phyloP scores from a whole-genome alignment of 2,113 vertebrate genomes.

The Carassius auratus region DNA sequence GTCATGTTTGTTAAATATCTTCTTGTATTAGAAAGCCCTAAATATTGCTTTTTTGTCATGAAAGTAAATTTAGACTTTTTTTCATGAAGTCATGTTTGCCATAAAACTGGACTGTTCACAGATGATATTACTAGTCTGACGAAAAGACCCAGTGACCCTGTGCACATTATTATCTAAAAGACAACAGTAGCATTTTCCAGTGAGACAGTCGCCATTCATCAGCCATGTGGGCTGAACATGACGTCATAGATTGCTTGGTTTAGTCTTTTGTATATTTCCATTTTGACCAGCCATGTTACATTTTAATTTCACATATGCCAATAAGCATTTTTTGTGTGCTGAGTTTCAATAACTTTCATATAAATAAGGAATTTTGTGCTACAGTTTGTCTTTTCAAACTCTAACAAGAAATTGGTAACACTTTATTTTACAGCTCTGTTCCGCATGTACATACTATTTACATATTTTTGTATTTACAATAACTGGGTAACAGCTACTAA shows the following conservation, averaged over 20 bases:
- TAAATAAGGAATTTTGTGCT: no score
- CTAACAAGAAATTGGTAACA: no score
- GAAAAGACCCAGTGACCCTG: not conserved
- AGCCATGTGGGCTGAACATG: not conserved
- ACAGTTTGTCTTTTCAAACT: no score
- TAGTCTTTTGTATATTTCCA: not conserved
- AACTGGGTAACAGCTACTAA: no score
- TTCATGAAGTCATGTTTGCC: not conserved
- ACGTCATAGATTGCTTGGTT: not conserved
- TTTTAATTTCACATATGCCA: no score
- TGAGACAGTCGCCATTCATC: constrained; percentile 29
- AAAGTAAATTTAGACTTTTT: not conserved
- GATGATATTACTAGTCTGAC: not conserved
- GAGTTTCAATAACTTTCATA: no score
- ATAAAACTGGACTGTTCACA: not conserved
- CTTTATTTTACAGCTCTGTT: no score
- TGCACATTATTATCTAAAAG: constrained; percentile 41
- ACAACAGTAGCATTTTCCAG: constrained; percentile 45
- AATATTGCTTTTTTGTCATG: not conserved
- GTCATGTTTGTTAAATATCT: not conserved
- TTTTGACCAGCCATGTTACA: no score
- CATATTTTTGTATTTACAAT: no score
- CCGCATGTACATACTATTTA: no score
- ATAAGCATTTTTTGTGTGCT: no score
- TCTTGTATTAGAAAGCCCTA: not conserved